These are phyloP conservation scores for Cephus spinipes DNA, from an alignment of 2,888 invertebrate genomes.

Conservation along the genomic window DNA sequence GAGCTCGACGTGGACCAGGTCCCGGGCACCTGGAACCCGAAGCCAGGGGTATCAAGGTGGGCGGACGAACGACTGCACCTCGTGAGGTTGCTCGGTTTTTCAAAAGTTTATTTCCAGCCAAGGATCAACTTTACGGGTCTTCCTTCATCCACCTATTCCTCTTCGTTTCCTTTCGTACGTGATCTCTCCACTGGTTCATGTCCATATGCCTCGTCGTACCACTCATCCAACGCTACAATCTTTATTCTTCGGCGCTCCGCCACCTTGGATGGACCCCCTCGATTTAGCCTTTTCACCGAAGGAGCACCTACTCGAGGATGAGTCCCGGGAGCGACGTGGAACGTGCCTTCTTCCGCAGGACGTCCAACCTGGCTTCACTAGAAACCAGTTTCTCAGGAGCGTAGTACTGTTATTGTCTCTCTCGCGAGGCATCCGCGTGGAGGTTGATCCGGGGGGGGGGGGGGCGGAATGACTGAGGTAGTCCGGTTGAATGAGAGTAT, in stretches of 20 bases:
- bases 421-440: slow-evolving; percentile 24
- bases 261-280: not conserved
- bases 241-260: not conserved
- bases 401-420: slow-evolving; percentile 36
- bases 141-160: not conserved
- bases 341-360: slow-evolving; percentile 9
- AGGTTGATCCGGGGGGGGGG: not conserved
- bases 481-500: not conserved
- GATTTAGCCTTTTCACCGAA: not conserved
- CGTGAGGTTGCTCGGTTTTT: not conserved
- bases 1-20: not conserved
- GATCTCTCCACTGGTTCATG: not conserved
- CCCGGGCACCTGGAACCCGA: not conserved
- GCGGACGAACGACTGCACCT: not conserved
- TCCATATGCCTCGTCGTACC: too few species aligned
- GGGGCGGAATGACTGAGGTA: slow-evolving; percentile 14
- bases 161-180: not conserved
- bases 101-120: not conserved
- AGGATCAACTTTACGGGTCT: not conserved
- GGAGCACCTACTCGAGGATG: not conserved
- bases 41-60: not conserved
- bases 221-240: too few species aligned
- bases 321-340: not conserved
- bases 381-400: slow-evolving; percentile 35
- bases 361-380: slow-evolving; percentile 17